Evolutionary conservation across 2,888 invertebrate genomes (phyloP), one percentile per base, ranked within the genome.

Genomic region (Agrotis ipsilon): DNA sequence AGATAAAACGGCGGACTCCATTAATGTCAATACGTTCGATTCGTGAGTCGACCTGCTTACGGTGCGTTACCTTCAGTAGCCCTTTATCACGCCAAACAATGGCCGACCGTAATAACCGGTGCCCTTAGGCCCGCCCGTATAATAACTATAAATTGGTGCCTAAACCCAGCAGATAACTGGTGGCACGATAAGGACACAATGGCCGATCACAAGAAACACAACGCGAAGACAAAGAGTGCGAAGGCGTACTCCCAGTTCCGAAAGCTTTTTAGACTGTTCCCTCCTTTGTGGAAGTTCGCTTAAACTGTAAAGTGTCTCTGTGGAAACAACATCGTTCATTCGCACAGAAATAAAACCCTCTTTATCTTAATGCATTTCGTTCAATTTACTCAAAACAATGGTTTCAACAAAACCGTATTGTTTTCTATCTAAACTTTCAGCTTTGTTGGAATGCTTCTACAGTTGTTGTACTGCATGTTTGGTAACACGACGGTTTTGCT

Each of bases 71-170:
- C 85, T 86, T 86, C 82, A 87, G 79, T 78, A 80, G 82, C 84
- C 82, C 86, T 87, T 88, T 90, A 91, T 90, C 90, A 85, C 75
- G 72, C 82, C 78, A 89, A 89, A 92, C 91, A 91, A 90, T 88
- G 87, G 87, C 72, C 71, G 70, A 76, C 81, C 86, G 82, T 84
- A 87, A 87, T 89, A 89, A 90, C 88, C 77, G 81, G 67, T 83
- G 82, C 86, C 88, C 87, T 83, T 80, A 86, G 85, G 84, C 86
- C 81, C 77, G 68, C 75, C 88, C 91, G 88, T 89, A 91, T 90
- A 88, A 91, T 90, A 90, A 91, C 90, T 91, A 90, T 90, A 90
- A 92, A 91, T 91, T 88, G 88, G 88, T 87, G 82, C 77, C 76
- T 78, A 84, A 85, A 81, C 80, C 75, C 74, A 63, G 64, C 76